phyloP scores from a whole-genome alignment of 2,888 invertebrate species.

The Plebejus anna region DNA sequence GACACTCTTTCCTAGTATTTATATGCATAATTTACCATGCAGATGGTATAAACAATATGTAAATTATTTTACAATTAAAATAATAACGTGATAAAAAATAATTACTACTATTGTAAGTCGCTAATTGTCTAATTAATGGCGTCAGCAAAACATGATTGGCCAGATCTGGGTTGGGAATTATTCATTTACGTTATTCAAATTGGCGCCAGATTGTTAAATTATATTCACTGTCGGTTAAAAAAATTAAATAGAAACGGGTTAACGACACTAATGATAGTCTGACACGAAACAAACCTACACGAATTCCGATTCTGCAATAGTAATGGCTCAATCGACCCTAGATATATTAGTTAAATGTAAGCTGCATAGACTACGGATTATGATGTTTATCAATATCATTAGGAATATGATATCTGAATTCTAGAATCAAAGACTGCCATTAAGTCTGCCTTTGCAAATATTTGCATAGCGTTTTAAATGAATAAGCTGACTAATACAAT shows the following conservation, averaged over 20 bases:
- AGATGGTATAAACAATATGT: background rate
- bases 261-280: slow-evolving; percentile 32
- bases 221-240: slow-evolving; percentile 8
- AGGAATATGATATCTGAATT: background rate
- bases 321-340: slow-evolving; percentile 30
- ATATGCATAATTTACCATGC: no score
- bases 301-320: slow-evolving; percentile 32
- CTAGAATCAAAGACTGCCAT: background rate
- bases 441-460: background rate
- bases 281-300: slow-evolving; percentile 32
- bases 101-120: background rate
- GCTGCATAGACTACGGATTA: background rate
- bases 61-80: background rate
- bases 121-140: background rate
- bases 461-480: background rate
- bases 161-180: slow-evolving; percentile 12
- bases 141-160: slow-evolving; percentile 8
- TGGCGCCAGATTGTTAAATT: background rate
- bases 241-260: slow-evolving; percentile 30
- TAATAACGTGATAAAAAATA: background rate
- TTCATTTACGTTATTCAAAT: slow-evolving; percentile 18
- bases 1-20: no score
- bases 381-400: background rate
- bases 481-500: no score
- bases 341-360: background rate